Conservation (phyloP, 2,888 invertebrate genomes). For the Eupithecia exiguata region DNA sequence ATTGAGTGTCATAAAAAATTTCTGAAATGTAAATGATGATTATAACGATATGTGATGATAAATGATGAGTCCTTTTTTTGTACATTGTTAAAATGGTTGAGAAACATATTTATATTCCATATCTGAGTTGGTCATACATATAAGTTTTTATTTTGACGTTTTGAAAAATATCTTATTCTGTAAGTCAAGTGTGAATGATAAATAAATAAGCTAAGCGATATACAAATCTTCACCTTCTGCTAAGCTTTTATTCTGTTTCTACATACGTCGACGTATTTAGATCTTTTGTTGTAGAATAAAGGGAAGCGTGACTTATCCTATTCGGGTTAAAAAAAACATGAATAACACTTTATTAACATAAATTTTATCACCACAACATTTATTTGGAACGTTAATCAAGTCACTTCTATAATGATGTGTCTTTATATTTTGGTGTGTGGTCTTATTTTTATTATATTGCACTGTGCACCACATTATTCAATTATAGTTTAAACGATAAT, state of each 20-base stretch:
- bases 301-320: constrained; percentile 76
- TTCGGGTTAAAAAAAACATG: constrained; percentile 61
- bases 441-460: constrained; percentile 30
- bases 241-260: constrained; percentile 15
- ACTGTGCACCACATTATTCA: background rate
- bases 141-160: too few species aligned
- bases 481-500: too few species aligned
- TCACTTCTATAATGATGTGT: constrained; percentile 47
- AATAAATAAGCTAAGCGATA: background rate
- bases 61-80: background rate
- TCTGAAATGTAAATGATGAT: background rate
- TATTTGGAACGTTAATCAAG: constrained; percentile 51
- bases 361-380: constrained; percentile 54
- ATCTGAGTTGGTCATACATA: too few species aligned
- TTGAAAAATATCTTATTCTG: too few species aligned
- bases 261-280: constrained; percentile 63
- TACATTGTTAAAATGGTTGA: background rate
- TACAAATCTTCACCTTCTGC: constrained; percentile 14
- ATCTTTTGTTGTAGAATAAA: constrained; percentile 76
- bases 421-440: constrained; percentile 47
- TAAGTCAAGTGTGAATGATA: too few species aligned
- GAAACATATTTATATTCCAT: background rate
- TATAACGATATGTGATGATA: background rate
- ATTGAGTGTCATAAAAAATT: background rate
- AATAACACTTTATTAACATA: constrained; percentile 69